Evolutionary conservation across 2,113 vertebrate species (phyloP), one percentile per base, ranked within the genome.

Genomic region (Pseudois nayaur): DNA sequence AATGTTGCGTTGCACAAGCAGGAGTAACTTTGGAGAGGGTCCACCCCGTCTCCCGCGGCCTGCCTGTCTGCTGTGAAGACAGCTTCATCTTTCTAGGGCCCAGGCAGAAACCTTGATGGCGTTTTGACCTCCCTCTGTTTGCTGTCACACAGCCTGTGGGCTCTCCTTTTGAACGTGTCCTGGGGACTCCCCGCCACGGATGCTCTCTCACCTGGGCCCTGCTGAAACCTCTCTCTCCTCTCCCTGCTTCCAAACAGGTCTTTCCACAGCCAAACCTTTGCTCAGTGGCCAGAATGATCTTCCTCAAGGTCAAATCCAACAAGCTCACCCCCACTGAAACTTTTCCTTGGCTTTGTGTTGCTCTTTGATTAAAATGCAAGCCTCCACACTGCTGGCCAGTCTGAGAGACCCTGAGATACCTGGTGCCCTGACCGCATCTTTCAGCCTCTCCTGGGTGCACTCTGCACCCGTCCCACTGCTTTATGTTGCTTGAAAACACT

Each of bases 31-130:
- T 59, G 4, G 7, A 62, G 59, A 79, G 21, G 10, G 54, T 2
- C 60, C 3, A 0, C 3, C 6, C 13, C 0, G 31, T 45, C 40
- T 50, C n/a, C 59, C 8, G 2, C 16, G 14, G 27, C 55, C 15
- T n/a, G 36, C 14, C 43, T 31, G 3, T 16, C 52, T 79, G 16
- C 64, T 31, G 9, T 7, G 91, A 81, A 59, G 78, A 13, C 17
- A 45, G 57, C 27, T 54, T 55, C 3, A 1, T 40, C 43, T 45
- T 71, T 67, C 13, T 10, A 3, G 91, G 0, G 1, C 40, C 52
- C 23, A 25, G 43, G 67, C 52, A 25, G 43, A 33, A 45, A 25
- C 23, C 82, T 1, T 21, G 59, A 78, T 1, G 8, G 83, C 23
- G 5, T 15, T 33, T 54, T 33, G 64, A 21, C n/a, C 87, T n/a